A percentile compares a stretch with the other conserved stretches of the same genome.
These are phyloP conservation scores for Drosophila ambigua DNA, from an alignment of 1,140 invertebrate genomes.

Conservation along the genomic window DNA sequence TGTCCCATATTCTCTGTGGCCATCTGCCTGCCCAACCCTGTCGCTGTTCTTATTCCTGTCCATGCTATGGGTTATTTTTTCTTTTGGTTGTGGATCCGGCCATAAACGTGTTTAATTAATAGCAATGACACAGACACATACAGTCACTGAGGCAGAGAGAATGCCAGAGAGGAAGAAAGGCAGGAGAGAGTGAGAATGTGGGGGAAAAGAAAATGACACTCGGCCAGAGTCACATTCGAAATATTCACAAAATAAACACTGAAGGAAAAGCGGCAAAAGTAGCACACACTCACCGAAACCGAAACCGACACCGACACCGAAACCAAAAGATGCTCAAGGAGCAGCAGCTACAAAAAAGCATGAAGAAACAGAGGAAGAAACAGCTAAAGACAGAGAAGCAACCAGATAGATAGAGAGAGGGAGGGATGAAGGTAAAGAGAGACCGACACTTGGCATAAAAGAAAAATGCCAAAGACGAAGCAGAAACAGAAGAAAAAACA, in stretches of 20 bases:
- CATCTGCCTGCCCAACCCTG: background rate
- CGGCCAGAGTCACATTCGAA: constrained; percentile 54
- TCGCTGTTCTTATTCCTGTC: constrained; percentile 10
- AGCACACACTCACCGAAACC: constrained; percentile 20
- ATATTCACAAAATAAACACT: constrained; percentile 63
- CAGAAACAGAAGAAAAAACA: constrained; percentile 26
- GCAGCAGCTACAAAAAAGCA: constrained; percentile 5
- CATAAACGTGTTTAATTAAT: constrained; percentile 81
- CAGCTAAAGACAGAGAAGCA: constrained; percentile 1
- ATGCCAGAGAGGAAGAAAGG: background rate
- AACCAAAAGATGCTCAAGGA: constrained; percentile 27
- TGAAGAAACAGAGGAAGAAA: constrained; percentile 1
- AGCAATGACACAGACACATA: constrained; percentile 61
- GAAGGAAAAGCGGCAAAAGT: constrained; percentile 56
- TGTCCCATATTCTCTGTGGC: background rate
- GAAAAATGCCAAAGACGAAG: constrained; percentile 61
- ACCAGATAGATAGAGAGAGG: background rate
- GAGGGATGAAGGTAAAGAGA: background rate
- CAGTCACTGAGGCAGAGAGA: background rate
- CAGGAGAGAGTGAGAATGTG: background rate
- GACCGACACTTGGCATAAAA: constrained; percentile 37
- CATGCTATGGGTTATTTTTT: constrained; percentile 8
- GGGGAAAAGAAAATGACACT: constrained; percentile 48
- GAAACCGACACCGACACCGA: too few species aligned
- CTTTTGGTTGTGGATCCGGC: constrained; percentile 27